Evolutionary conservation across 2,888 invertebrate species (phyloP).

Genomic region (Mongoloraphidia duomilia): DNA sequence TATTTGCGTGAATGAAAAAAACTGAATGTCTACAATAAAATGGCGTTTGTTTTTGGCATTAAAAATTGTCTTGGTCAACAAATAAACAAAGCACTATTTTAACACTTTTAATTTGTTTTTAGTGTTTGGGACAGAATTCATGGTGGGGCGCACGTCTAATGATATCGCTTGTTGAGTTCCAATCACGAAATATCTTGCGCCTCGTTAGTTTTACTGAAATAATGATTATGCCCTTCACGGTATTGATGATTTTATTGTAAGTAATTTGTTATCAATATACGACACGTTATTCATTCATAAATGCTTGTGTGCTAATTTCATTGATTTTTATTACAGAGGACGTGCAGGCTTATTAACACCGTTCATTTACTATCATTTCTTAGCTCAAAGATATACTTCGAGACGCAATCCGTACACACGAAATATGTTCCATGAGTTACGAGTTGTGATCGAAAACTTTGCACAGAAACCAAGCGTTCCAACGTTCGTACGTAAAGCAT

Average conservation of each 20-base stretch:
- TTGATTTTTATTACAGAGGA: slow-evolving; percentile 48
- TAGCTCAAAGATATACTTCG: slow-evolving; percentile 82
- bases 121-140: slow-evolving; percentile 86
- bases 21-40: too few species aligned
- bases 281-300: not conserved
- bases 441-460: slow-evolving; percentile 51
- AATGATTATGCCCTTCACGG: slow-evolving; percentile 70
- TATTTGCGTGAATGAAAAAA: too few species aligned
- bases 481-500: slow-evolving; percentile 39
- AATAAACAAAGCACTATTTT: not conserved
- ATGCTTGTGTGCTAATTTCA: slow-evolving; percentile 1
- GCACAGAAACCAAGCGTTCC: slow-evolving; percentile 60
- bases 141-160: slow-evolving; percentile 77
- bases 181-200: slow-evolving; percentile 79
- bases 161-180: slow-evolving; percentile 79
- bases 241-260: slow-evolving; percentile 74
- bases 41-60: too few species aligned
- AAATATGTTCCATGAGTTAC: slow-evolving; percentile 80
- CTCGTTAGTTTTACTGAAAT: slow-evolving; percentile 90
- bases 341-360: slow-evolving; percentile 82
- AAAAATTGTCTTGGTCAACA: not conserved
- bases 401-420: slow-evolving; percentile 92
- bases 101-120: slow-evolving; percentile 20
- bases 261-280: not conserved
- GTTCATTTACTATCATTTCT: slow-evolving; percentile 93